phyloP scores from a whole-genome alignment of 2,888 invertebrate genomes.

The Heliconius erato region DNA sequence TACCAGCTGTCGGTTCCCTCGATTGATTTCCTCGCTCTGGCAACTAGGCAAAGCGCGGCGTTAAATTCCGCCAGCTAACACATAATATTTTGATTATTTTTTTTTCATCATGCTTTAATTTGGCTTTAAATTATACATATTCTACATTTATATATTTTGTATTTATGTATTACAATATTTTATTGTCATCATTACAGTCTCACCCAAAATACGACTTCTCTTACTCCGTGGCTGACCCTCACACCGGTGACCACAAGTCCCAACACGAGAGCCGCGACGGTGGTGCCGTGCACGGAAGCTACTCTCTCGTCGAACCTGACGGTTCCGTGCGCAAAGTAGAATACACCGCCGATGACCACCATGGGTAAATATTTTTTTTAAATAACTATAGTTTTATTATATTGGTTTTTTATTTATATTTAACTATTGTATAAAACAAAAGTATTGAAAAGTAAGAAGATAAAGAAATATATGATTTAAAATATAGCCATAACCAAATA shows the following conservation, averaged over 20 bases:
- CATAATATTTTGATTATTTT: background rate
- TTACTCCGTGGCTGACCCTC: constrained; percentile 87
- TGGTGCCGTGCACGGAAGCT: constrained; percentile 88
- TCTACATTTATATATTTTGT: background rate
- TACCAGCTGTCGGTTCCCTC: no score
- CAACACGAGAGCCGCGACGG: constrained; percentile 87
- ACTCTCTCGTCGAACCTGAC: constrained; percentile 87
- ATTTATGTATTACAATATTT: background rate
- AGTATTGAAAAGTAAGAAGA: background rate
- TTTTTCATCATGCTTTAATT: background rate
- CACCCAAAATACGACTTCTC: constrained; percentile 87
- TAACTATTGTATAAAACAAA: background rate
- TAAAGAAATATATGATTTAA: background rate
- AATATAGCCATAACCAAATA: background rate
- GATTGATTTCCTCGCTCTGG: no score
- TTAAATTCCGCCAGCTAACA: no score
- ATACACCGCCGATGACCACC: constrained; percentile 87
- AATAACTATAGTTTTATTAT: background rate
- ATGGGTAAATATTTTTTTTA: constrained; percentile 76
- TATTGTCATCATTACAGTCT: constrained; percentile 66
- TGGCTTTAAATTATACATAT: background rate
- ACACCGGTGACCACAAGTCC: constrained; percentile 87
- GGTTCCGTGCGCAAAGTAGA: constrained; percentile 88
- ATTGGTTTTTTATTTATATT: no score
- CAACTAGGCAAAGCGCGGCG: no score